These are phyloP conservation scores for Mus caroli DNA, from an alignment of 2,797 vertebrate genomes.

Conservation along the genomic window DNA sequence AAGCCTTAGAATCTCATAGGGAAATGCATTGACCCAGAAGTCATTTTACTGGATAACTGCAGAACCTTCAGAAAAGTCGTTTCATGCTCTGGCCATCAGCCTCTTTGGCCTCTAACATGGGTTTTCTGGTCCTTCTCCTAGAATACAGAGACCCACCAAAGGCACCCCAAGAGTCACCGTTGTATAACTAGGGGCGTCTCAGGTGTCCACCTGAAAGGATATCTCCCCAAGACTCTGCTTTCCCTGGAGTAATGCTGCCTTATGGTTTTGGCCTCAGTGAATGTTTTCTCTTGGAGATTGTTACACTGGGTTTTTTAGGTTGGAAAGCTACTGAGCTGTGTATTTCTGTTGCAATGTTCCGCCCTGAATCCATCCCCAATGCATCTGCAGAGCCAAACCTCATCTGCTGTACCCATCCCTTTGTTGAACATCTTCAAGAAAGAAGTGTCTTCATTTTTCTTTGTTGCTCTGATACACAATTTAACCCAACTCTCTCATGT, in stretches of 20 bases:
- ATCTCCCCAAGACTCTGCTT: background rate
- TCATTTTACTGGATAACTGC: background rate
- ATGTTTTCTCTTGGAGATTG: constrained; percentile 3
- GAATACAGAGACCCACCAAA: background rate
- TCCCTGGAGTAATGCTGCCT: background rate
- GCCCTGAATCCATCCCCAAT: background rate
- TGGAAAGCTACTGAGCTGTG: constrained; percentile 14
- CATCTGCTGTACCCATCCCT: background rate
- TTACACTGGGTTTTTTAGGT: background rate
- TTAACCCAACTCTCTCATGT: background rate
- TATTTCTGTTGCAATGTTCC: background rate
- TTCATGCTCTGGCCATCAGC: background rate
- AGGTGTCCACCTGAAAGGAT: background rate
- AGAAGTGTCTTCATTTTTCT: background rate
- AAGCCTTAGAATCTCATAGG: background rate
- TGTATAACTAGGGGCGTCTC: accelerated
- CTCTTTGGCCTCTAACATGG: background rate
- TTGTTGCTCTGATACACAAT: background rate
- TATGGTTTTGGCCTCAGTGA: background rate
- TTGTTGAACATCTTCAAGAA: background rate
- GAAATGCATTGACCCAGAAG: background rate
- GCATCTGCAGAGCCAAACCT: background rate
- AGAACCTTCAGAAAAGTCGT: constrained; percentile 1
- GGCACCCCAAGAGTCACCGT: background rate
- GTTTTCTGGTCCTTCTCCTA: background rate